Evolutionary conservation across 2,888 invertebrate species (phyloP).

Genomic region (Scaptomyza tumidula): DNA sequence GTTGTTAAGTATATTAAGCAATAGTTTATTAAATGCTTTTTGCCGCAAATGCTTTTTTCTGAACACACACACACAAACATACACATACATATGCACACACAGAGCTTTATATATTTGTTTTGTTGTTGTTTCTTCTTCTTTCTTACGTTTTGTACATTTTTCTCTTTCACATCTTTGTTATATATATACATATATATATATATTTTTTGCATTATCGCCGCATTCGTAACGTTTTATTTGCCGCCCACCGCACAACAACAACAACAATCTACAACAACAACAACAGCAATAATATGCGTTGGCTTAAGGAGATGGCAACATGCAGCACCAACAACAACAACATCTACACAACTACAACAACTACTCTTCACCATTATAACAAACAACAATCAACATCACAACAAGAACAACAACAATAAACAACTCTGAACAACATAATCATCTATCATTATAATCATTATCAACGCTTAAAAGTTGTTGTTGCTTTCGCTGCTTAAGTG

Average conservation of each 20-base stretch:
- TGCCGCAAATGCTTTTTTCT: slow-evolving; percentile 42
- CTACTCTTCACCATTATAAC: slow-evolving; percentile 18
- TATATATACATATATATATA: background rate
- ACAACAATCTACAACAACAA: slow-evolving; percentile 22
- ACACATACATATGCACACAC: slow-evolving; percentile 1
- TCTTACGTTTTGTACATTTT: slow-evolving; percentile 34
- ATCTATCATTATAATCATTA: slow-evolving; percentile 8
- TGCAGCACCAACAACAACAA: slow-evolving; percentile 41
- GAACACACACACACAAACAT: background rate
- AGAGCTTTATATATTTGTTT: slow-evolving; percentile 34
- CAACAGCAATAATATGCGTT: slow-evolving; percentile 46
- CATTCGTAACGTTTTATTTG: slow-evolving; percentile 61
- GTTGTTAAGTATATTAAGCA: slow-evolving; percentile 18
- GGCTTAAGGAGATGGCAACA: slow-evolving; percentile 48
- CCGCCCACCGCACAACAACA: slow-evolving; percentile 27
- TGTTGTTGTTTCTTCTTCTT: slow-evolving; percentile 31
- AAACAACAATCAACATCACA: slow-evolving; percentile 2
- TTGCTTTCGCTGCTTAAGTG: slow-evolving; percentile 35
- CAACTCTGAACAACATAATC: slow-evolving; percentile 20
- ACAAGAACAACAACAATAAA: slow-evolving; percentile 14
- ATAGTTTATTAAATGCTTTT: slow-evolving; percentile 52
- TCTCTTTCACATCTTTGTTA: slow-evolving; percentile 59
- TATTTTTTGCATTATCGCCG: slow-evolving; percentile 50
- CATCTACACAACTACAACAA: slow-evolving; percentile 14
- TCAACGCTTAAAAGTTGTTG: slow-evolving; percentile 15